These are phyloP conservation scores for Amia ocellicauda DNA, from an alignment of 2,113 vertebrate genomes.

Conservation along the genomic window DNA sequence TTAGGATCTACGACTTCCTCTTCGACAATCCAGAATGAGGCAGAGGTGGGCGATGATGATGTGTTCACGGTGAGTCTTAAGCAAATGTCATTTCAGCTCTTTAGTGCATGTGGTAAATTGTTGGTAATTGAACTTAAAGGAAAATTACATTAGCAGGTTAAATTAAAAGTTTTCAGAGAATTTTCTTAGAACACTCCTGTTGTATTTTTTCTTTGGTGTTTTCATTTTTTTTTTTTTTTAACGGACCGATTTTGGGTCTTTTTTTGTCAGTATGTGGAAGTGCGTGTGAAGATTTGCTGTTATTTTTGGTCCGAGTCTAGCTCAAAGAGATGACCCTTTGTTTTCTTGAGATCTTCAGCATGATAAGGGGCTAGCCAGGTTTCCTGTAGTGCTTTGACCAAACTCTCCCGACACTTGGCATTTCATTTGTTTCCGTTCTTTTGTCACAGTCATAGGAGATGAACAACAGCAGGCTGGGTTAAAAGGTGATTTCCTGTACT, in stretches of 20 bases:
- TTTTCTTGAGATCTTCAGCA: slow-evolving; percentile 22
- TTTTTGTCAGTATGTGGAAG: not conserved
- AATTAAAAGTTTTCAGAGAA: too few species aligned
- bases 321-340: slow-evolving; percentile 33
- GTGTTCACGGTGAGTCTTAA: slow-evolving; percentile 87
- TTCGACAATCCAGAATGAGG: slow-evolving; percentile 93
- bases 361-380: slow-evolving; percentile 22
- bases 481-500: slow-evolving; percentile 92
- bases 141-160: too few species aligned
- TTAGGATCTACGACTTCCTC: slow-evolving; percentile 96
- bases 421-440: slow-evolving; percentile 65
- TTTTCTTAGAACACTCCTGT: too few species aligned
- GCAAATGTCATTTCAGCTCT: too few species aligned
- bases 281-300: slow-evolving; percentile 24
- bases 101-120: too few species aligned
- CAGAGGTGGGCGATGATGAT: slow-evolving; percentile 93
- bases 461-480: slow-evolving; percentile 87
- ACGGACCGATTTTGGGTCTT: not conserved
- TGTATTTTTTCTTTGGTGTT: not conserved
- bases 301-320: slow-evolving; percentile 31
- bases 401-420: slow-evolving; percentile 49
- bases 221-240: not conserved
- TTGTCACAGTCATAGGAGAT: slow-evolving; percentile 68
- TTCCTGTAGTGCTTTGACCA: slow-evolving; percentile 51
- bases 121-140: too few species aligned